phyloP scores from a whole-genome alignment of 2,888 invertebrate species.

The Sialis fuliginosa region DNA sequence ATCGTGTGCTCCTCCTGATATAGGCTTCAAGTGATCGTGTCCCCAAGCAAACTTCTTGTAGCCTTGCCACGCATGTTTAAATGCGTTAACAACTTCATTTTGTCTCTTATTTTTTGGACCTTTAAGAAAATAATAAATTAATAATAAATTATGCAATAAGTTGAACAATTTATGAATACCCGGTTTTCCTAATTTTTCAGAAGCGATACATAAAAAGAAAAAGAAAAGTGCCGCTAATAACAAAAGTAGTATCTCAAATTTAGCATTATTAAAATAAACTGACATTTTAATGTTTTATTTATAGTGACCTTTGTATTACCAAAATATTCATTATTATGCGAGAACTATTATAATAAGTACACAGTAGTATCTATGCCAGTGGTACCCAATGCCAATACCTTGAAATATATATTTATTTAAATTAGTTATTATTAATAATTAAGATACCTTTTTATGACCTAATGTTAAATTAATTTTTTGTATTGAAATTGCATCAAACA shows the following conservation, averaged over 20 bases:
- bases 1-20: constrained; percentile 65
- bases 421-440: too few species aligned
- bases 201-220: not conserved
- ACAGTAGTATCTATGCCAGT: too few species aligned
- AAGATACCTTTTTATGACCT: too few species aligned
- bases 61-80: constrained; percentile 86
- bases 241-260: too few species aligned
- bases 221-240: not conserved
- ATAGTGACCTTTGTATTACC: too few species aligned
- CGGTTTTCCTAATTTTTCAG: not conserved
- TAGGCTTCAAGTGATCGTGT: constrained; percentile 86
- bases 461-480: too few species aligned
- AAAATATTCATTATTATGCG: too few species aligned
- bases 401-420: too few species aligned
- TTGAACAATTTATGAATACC: constrained; percentile 2
- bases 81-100: constrained; percentile 69
- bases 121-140: constrained; percentile 20
- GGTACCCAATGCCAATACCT: too few species aligned
- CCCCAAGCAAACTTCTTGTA: constrained; percentile 95
- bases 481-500: not conserved
- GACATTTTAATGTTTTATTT: too few species aligned
- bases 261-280: too few species aligned
- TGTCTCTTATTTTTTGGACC: constrained; percentile 71
- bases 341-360: too few species aligned
- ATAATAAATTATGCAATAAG: constrained; percentile 3